Evolutionary conservation across 2,113 vertebrate genomes (phyloP).

Genomic region (Pongo abelii): DNA sequence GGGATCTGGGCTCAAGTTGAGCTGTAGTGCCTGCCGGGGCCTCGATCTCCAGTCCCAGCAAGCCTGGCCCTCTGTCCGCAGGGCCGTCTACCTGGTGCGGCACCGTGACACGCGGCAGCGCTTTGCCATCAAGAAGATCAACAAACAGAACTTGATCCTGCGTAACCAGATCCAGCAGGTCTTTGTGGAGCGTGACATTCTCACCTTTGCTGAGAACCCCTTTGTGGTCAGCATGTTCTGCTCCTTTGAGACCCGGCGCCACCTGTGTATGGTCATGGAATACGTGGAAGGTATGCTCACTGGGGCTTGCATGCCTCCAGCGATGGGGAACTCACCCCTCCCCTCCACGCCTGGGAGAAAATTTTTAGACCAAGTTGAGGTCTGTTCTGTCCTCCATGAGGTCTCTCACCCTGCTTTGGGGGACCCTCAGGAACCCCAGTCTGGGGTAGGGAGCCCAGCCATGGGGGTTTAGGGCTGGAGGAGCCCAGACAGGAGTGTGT

Average conservation of each 20-base stretch:
- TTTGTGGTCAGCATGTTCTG: slow-evolving; percentile 99
- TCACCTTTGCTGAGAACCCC: slow-evolving; percentile 98
- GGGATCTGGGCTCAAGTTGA: too few species aligned
- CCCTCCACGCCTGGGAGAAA: too few species aligned
- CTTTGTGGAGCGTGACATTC: slow-evolving; percentile 97
- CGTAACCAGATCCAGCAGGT: slow-evolving; percentile 99
- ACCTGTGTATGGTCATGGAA: slow-evolving; percentile 99
- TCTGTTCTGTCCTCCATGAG: background rate
- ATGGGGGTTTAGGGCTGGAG: background rate
- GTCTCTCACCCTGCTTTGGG: background rate
- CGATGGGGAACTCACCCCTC: background rate
- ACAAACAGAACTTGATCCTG: slow-evolving; percentile 96
- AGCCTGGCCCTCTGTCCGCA: slow-evolving; percentile 52
- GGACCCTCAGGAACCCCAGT: background rate
- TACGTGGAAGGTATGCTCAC: slow-evolving; percentile 93
- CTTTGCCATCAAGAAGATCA: slow-evolving; percentile 99
- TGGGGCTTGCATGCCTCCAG: background rate
- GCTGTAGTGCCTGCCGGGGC: accelerated
- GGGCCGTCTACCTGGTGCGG: slow-evolving; percentile 95
- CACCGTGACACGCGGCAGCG: slow-evolving; percentile 95
- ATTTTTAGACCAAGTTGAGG: background rate
- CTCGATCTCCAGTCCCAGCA: background rate
- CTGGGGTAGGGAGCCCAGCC: background rate
- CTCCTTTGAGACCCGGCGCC: slow-evolving; percentile 95
- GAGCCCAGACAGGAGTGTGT: background rate